These are phyloP conservation scores for Eubucco bourcierii DNA, from an alignment of 2,113 vertebrate genomes.

Conservation along the genomic window DNA sequence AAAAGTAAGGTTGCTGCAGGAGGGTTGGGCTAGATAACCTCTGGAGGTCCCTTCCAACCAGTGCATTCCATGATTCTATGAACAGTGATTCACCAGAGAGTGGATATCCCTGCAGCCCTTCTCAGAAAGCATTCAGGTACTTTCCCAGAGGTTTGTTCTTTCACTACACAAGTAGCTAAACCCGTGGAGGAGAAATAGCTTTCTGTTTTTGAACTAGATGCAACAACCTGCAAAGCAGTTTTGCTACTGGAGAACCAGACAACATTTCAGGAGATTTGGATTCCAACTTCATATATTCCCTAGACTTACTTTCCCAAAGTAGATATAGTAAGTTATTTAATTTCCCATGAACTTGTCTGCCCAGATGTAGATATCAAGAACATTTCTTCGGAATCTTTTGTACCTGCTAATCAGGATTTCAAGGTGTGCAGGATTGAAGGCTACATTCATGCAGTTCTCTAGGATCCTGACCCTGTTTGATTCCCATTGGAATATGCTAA, in stretches of 20 bases:
- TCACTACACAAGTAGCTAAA: not conserved
- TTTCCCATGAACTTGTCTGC: not conserved
- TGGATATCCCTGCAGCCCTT: not conserved
- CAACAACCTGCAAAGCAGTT: not conserved
- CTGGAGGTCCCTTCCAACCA: too few relatives aligned
- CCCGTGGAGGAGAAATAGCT: rapidly evolving
- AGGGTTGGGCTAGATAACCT: too few relatives aligned
- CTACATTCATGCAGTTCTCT: not conserved
- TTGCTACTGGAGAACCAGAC: not conserved
- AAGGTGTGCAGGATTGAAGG: not conserved
- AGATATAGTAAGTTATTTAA: not conserved
- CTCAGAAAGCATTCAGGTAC: not conserved
- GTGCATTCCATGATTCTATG: too few relatives aligned
- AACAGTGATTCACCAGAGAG: not conserved
- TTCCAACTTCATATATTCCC: not conserved
- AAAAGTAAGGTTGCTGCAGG: not conserved
- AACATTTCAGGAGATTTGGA: not conserved
- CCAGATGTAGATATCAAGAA: not conserved
- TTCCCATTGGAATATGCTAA: not conserved
- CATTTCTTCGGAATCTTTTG: not conserved
- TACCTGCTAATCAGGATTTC: not conserved
- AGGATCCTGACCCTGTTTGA: not conserved
- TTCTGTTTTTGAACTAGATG: not conserved
- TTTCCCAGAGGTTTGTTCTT: not conserved
- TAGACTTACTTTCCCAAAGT: not conserved